Evolutionary conservation across 53 echinoderm and acorn worm genomes (phyloP).

Genomic region (Zoroaster sp.): DNA sequence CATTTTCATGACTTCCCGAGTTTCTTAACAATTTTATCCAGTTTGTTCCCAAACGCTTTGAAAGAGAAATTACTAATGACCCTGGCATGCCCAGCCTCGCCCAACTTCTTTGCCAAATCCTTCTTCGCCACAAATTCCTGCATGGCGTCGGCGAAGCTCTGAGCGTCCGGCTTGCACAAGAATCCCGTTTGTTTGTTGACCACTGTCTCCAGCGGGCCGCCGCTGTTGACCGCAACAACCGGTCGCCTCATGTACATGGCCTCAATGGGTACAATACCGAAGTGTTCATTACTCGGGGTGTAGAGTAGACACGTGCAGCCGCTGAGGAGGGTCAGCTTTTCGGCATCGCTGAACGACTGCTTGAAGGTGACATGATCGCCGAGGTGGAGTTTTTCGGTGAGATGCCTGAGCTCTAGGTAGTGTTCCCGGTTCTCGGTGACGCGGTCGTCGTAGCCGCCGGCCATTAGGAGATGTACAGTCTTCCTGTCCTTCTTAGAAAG

Average conservation of each 20-base stretch:
- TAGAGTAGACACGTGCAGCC: conserved; percentile 86
- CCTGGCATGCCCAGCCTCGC: conserved; percentile 79
- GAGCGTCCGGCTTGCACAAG: conserved; percentile 67
- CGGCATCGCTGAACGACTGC: conserved; percentile 86
- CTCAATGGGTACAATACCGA: conserved; percentile 97
- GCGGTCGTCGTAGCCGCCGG: conserved; percentile 94
- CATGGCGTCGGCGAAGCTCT: conserved; percentile 82
- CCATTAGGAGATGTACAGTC: conserved; percentile 87
- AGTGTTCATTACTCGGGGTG: conserved; percentile 95
- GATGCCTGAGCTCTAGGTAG: conserved; percentile 79
- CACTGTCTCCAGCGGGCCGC: conserved; percentile 91
- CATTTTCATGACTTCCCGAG: conserved; percentile 43
- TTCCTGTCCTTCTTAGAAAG: conserved; percentile 65
- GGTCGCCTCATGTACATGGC: conserved; percentile 97
- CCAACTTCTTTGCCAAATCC: conserved; percentile 62
- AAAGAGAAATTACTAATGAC: conserved; percentile 90
- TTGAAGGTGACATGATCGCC: conserved; percentile 80
- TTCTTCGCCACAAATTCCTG: conserved; percentile 67
- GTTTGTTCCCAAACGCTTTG: conserved; percentile 86
- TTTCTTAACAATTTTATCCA: conserved; percentile 78
- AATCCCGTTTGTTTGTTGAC: conserved; percentile 78
- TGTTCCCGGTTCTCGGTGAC: conserved; percentile 91
- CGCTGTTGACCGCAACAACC: conserved; percentile 94
- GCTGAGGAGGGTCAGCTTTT: conserved; percentile 80
- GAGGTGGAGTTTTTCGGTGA: conserved; percentile 60